Conservation (phyloP, 2,113 vertebrate species). For the Pelvicachromis taeniatus region DNA sequence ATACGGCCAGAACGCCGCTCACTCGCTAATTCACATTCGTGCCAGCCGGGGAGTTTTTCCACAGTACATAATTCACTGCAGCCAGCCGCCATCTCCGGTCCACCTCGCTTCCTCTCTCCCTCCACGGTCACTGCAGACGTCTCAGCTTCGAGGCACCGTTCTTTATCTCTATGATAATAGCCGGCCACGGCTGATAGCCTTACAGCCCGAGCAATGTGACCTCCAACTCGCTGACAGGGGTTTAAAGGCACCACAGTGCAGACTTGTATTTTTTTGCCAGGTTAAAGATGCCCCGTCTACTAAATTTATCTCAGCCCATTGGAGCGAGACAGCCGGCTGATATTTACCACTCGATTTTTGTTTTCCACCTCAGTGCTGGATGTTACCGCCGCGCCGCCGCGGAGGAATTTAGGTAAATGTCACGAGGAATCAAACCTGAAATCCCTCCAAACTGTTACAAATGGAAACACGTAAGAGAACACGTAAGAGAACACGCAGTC, state of each 20-base stretch:
- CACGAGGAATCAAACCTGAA: neutral
- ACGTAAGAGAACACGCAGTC: rapidly evolving
- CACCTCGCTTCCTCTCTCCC: neutral
- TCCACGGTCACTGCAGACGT: constrained; percentile 6
- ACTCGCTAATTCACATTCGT: neutral
- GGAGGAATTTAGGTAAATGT: neutral
- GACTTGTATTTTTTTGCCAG: neutral
- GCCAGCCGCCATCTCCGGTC: neutral
- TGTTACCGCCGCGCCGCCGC: rapidly evolving
- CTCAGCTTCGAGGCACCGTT: constrained; percentile 5
- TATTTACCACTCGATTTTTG: neutral
- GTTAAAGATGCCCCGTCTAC: constrained; percentile 12
- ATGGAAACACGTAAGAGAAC: neutral
- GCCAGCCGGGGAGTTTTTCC: neutral
- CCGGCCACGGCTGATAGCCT: constrained; percentile 7
- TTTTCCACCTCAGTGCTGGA: neutral
- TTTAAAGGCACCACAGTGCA: neutral
- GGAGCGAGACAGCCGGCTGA: neutral
- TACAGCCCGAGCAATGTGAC: constrained; percentile 21
- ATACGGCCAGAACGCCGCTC: neutral
- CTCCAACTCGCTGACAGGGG: constrained; percentile 6
- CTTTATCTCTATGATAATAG: constrained; percentile 41
- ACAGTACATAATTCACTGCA: neutral
- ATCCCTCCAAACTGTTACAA: neutral
- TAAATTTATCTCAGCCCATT: constrained; percentile 15